Conservation (phyloP, 2,113 vertebrate genomes). For the Eretmochelys imbricata region DNA sequence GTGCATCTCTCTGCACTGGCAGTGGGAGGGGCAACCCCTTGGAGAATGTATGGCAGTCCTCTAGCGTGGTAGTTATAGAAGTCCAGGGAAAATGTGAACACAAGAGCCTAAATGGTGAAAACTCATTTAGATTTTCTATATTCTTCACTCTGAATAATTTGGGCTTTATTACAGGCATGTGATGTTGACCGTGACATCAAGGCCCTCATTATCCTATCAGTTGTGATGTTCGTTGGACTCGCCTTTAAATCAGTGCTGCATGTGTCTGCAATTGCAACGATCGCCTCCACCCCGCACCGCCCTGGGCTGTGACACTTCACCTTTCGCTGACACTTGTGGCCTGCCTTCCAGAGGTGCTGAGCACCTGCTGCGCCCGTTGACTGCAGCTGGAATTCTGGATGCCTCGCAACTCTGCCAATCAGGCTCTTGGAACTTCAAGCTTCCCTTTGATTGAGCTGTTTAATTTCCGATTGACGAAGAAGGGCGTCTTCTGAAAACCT, state of each 20-base stretch:
- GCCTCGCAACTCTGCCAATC: neutral
- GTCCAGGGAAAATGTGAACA: neutral
- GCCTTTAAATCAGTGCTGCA: neutral
- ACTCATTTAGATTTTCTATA: neutral
- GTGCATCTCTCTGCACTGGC: neutral
- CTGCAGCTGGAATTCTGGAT: neutral
- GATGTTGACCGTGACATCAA: fast-evolving
- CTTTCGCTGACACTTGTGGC: neutral
- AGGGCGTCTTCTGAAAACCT: neutral
- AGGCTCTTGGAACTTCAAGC: neutral
- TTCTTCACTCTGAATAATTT: neutral
- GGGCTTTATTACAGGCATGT: neutral
- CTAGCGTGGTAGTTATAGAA: neutral
- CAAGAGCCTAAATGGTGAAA: neutral
- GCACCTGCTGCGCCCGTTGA: neutral
- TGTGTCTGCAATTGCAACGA: neutral
- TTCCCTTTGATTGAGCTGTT: neutral
- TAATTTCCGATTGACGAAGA: neutral
- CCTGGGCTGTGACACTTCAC: neutral
- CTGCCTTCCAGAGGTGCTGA: neutral
- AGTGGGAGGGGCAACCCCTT: neutral
- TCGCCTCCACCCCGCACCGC: neutral
- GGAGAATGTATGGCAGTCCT: neutral
- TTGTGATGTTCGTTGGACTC: neutral
- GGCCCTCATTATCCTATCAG: neutral